phyloP scores from a whole-genome alignment of 1,140 invertebrate species.

The Zophobas atratus region DNA sequence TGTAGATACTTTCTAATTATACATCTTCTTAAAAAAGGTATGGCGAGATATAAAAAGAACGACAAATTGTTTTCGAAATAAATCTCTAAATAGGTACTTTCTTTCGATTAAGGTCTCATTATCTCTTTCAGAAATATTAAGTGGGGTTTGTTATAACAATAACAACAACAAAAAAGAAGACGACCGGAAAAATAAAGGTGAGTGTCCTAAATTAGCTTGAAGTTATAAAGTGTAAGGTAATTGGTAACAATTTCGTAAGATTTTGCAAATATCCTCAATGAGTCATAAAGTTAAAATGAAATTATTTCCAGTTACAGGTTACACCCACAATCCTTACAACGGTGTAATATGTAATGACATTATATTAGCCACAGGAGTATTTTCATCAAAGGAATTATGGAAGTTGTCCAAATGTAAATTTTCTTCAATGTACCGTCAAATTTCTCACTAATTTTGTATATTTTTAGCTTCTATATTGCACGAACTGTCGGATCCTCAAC shows the following conservation, averaged over 20 bases:
- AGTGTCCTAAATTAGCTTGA: conserved; percentile 23
- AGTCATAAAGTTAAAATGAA: conserved; percentile 44
- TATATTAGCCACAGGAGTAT: conserved; percentile 97
- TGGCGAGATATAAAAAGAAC: conserved; percentile 18
- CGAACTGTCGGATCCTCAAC: conserved; percentile 85
- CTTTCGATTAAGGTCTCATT: no score
- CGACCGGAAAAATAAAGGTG: conserved; percentile 85
- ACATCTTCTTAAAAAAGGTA: conserved; percentile 29
- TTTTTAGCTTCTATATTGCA: conserved; percentile 94
- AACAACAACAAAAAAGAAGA: conserved; percentile 84
- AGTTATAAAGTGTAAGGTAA: conserved; percentile 32
- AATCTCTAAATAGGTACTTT: neutral
- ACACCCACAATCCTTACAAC: conserved; percentile 97
- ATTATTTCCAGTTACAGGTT: conserved; percentile 78
- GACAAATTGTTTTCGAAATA: conserved; percentile 13
- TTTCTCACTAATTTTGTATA: conserved; percentile 67
- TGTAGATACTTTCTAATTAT: conserved; percentile 39
- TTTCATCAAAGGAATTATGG: conserved; percentile 98
- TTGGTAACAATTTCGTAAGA: conserved; percentile 49
- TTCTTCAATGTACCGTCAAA: conserved; percentile 45
- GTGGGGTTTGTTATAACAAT: conserved; percentile 84
- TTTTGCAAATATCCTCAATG: conserved; percentile 32
- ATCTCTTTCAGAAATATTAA: conserved; percentile 85
- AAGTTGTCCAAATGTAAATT: conserved; percentile 93
- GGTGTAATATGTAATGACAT: conserved; percentile 98